Conservation (phyloP, 2,888 invertebrate genomes). For the Ceratothoa steindachneri region DNA sequence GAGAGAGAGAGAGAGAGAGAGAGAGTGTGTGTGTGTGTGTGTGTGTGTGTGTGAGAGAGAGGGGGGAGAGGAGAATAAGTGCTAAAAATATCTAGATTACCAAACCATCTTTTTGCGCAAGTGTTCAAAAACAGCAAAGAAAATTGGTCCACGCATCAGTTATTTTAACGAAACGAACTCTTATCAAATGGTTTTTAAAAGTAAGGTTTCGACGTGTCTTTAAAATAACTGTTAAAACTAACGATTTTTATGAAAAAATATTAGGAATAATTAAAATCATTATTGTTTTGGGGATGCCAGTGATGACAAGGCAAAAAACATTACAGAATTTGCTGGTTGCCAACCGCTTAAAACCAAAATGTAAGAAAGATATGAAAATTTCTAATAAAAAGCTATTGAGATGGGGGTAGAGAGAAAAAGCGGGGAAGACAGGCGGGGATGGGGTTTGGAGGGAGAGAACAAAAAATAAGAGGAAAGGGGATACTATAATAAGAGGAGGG, state of each 20-base stretch:
- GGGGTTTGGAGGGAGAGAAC: neutral
- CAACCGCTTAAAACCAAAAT: slow-evolving; percentile 21
- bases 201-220: too few relatives aligned
- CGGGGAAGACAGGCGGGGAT: neutral
- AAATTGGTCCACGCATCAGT: neutral
- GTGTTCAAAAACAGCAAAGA: neutral
- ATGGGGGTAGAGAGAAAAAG: neutral
- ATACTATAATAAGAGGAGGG: neutral
- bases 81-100: neutral
- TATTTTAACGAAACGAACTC: neutral
- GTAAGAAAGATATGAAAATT: neutral
- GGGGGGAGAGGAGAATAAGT: neutral
- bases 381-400: neutral
- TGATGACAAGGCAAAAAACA: too few relatives aligned
- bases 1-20: slow-evolving; percentile 2
- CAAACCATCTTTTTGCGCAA: neutral
- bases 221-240: too few relatives aligned
- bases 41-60: too few relatives aligned
- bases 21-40: too few relatives aligned
- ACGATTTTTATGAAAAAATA: too few relatives aligned
- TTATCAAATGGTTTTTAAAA: too few relatives aligned
- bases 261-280: too few relatives aligned
- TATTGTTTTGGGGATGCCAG: too few relatives aligned
- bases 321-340: slow-evolving; percentile 9
- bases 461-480: neutral